Evolutionary conservation across 2,888 invertebrate genomes (phyloP).

Genomic region (Tubulanus polymorphus): DNA sequence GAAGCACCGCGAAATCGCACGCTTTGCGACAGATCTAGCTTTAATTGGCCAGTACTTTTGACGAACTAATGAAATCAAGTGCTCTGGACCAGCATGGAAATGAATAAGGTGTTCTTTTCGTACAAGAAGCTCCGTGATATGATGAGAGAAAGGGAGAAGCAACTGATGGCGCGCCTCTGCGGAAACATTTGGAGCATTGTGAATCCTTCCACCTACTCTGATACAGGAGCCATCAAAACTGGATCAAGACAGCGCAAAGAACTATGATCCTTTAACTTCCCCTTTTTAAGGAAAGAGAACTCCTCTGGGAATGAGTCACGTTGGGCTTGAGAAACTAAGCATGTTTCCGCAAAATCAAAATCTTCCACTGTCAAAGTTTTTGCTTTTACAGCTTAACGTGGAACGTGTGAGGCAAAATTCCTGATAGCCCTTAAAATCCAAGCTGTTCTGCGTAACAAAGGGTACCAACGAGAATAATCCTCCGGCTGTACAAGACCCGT

Average conservation of each 20-base stretch:
- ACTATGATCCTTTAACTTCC: neutral
- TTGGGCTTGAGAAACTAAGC: neutral
- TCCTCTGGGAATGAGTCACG: neutral
- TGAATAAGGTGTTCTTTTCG: neutral
- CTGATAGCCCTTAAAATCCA: constrained; percentile 2
- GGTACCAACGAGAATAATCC: too few relatives aligned
- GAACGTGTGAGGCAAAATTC: neutral
- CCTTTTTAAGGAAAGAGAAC: neutral
- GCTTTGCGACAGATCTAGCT: neutral
- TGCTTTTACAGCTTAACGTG: neutral
- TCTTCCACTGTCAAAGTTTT: neutral
- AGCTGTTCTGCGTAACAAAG: neutral
- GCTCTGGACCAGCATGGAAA: neutral
- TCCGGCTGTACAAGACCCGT: too few relatives aligned
- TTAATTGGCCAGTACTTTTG: constrained; percentile 1
- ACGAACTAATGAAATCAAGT: neutral
- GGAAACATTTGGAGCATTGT: neutral
- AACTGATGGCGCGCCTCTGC: neutral
- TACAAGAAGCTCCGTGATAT: neutral
- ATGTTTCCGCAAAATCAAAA: neutral
- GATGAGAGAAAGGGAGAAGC: neutral
- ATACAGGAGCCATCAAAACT: neutral
- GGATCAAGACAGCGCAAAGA: neutral
- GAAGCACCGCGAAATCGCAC: neutral
- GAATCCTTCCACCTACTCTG: neutral